Base-by-base conservation (phyloP, 2,797 vertebrate genomes). In the Sylvia borin region DNA sequence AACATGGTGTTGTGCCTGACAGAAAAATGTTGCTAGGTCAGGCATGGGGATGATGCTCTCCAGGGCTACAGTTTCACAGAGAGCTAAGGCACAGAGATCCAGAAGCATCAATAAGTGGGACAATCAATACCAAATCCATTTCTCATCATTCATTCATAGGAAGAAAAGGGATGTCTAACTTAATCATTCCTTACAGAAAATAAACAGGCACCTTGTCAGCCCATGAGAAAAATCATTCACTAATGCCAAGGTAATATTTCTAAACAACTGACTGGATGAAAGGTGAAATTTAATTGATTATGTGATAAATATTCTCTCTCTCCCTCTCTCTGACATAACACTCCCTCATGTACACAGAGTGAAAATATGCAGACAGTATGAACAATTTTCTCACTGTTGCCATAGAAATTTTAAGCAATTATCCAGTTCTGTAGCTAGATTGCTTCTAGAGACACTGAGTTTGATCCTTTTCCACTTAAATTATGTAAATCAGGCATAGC, bases 241-340 rank as follows among this genome's bases (percentile, higher is more conserved):
- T 58, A 77, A 85, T 97, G 93, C 76, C 54, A 85, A 91, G 83
- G 74, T 93, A 87, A 93, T 93, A 72, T 94, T 97, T 97, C 95
- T 96, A 95, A 97, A 96, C 92, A 96, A 95, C 93, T 97, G 97
- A 97, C 88, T 97, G 95, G 81, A 95, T 96, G 93, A 97, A 97
- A 95, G 97, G 95, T 74, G 74, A 97, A 93, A 90, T 78, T 96
- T 97, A 98, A 97, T 95, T 96, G 95, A 97, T 97, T 96, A 90
- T 77, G 85, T 95, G 86, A 77, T 95, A 94, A 95, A 91, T 95
- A 88, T 90, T 95, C 85, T 97, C 90, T 90, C 22, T 75, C 36
- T 76, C 16, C 40, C 32, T 87, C 42, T 71, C 67, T 84, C 38
- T 92, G 67, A 73, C 60, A 94, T 65, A 86, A 58, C 48, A 78